Evolutionary conservation across 1,140 invertebrate genomes (phyloP).

Genomic region (Rhyzopertha dominica): DNA sequence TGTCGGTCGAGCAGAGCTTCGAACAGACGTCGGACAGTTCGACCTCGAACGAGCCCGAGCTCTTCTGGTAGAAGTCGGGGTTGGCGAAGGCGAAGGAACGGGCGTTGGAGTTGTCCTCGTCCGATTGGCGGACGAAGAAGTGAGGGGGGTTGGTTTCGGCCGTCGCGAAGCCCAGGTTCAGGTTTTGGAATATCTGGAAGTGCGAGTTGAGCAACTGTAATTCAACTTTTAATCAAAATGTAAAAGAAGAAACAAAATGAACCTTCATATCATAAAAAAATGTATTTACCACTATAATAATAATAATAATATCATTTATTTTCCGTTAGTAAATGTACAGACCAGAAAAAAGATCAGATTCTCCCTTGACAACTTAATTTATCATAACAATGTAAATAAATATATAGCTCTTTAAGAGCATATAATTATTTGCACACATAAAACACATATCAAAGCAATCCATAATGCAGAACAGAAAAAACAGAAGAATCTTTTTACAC

Average conservation of each 20-base stretch:
- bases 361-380: too few relatives aligned
- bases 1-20: slow-evolving; percentile 68
- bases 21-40: slow-evolving; percentile 72
- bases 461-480: too few relatives aligned
- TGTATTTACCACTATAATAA: background rate
- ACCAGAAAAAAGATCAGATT: too few relatives aligned
- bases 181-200: slow-evolving; percentile 38
- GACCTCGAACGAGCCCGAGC: slow-evolving; percentile 40
- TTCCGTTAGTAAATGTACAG: too few relatives aligned
- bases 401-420: too few relatives aligned
- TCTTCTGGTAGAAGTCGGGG: slow-evolving; percentile 12
- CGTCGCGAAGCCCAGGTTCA: slow-evolving; percentile 22
- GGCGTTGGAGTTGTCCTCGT: slow-evolving; percentile 3
- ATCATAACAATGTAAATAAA: too few relatives aligned
- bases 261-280: too few relatives aligned
- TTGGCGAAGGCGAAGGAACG: background rate
- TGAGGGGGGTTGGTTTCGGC: too few relatives aligned
- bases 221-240: background rate
- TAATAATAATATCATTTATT: too few relatives aligned
- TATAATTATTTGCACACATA: too few relatives aligned
- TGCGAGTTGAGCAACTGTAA: slow-evolving; percentile 17
- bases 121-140: background rate
- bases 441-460: too few relatives aligned
- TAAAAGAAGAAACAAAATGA: background rate
- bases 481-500: too few relatives aligned